Base-by-base conservation (phyloP, 2,113 vertebrate genomes). In the Nymphicus hollandicus region DNA sequence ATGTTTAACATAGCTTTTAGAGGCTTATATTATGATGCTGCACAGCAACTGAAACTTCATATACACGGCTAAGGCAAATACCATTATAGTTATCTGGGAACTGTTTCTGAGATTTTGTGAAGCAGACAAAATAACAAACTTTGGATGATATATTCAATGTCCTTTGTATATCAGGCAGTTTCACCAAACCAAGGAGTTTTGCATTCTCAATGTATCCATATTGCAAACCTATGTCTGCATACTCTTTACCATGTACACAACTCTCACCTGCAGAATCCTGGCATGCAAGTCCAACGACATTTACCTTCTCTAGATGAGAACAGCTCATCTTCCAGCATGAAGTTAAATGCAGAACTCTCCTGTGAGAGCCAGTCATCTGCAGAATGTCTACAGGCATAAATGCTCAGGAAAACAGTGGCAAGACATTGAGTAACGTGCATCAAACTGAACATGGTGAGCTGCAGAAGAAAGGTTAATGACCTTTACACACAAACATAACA, bases 61-160 rank as follows among this genome's bases (percentile, higher is more conserved):
- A 86, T 31, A 84, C 72, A 91, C 79, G 93, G 66, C 70, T 91
- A 93, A 97, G 60, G 78, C 91, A 96, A 95, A 96, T 95, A 94
- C 64, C 64, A 61, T 95, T 76, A 91, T 17, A 52, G 71, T 25
- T 85, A 74, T 55, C n/a, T 68, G 31, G 74, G 91, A 83, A 95
- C 24, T 23, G 17, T 31, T 90, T 89, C 77, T 84, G 88, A 90
- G 82, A 89, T 65, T 86, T 91, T 81, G 53, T 73, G 58, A 87
- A 5, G 5, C 6, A 15, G 41, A 80, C 9, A 83, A 80, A 90
- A 73, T 58, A 69, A 79, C 6, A 65, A 95, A 69, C 43, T 86
- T 89, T 18, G 19, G 46, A 58, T 72, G 72, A 66, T 31, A 63
- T 27, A 49, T 23, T 61, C 39, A 17, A 6, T 17, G 25, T 9